Conservation (phyloP, 1,140 invertebrate species). For the Drosophila tristis region DNA sequence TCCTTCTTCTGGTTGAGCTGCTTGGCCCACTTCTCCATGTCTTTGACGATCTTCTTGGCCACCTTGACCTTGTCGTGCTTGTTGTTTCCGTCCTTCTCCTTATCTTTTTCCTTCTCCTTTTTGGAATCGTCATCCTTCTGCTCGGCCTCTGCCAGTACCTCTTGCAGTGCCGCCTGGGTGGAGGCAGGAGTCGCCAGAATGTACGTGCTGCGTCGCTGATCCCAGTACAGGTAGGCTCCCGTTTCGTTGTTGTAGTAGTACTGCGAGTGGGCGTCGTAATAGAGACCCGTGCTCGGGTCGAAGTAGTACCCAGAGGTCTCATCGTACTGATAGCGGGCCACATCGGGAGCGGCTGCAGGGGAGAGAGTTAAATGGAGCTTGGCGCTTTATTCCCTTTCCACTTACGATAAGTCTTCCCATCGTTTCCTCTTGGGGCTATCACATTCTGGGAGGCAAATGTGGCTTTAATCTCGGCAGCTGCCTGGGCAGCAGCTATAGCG, state of each 20-base stretch:
- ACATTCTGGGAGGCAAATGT: slow-evolving; percentile 65
- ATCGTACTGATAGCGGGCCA: slow-evolving; percentile 96
- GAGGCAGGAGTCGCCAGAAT: slow-evolving; percentile 88
- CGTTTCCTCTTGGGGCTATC: slow-evolving; percentile 85
- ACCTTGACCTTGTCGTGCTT: slow-evolving; percentile 95
- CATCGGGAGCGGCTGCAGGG: slow-evolving; percentile 91
- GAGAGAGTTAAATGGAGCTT: background rate
- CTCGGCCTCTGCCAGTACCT: slow-evolving; percentile 58
- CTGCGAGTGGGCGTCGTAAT: slow-evolving; percentile 97
- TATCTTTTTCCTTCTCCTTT: slow-evolving; percentile 84
- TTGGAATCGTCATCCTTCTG: slow-evolving; percentile 78
- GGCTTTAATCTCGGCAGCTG: slow-evolving; percentile 68
- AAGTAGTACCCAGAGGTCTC: slow-evolving; percentile 98
- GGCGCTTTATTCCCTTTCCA: slow-evolving; percentile 21
- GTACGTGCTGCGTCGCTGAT: slow-evolving; percentile 92
- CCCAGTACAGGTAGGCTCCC: slow-evolving; percentile 98
- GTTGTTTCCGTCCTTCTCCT: slow-evolving; percentile 72
- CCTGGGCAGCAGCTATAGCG: slow-evolving; percentile 74
- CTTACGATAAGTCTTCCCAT: slow-evolving; percentile 89
- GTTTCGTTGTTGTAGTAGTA: slow-evolving; percentile 96
- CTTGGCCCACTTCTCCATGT: slow-evolving; percentile 98
- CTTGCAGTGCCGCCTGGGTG: slow-evolving; percentile 82
- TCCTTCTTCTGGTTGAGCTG: slow-evolving; percentile 99
- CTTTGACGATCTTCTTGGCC: slow-evolving; percentile 98
- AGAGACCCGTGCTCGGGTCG: slow-evolving; percentile 95